Evolutionary conservation across 2,113 vertebrate genomes (phyloP).

Genomic region (Seriola dumerili): DNA sequence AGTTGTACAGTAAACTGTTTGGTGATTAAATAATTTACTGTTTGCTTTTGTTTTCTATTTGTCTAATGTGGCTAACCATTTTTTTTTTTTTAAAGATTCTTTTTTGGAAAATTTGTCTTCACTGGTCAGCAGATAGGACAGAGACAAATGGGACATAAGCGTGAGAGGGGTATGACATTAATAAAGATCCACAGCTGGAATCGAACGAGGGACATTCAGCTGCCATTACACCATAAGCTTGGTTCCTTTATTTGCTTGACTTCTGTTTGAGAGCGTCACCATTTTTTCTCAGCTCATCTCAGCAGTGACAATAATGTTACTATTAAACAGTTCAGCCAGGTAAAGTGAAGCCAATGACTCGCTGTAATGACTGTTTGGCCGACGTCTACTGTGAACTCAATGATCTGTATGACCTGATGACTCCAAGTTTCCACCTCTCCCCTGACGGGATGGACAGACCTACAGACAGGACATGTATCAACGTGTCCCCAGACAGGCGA

Average conservation of each 20-base stretch:
- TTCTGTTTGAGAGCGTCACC: neutral
- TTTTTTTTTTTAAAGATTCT: too few species aligned
- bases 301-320: neutral
- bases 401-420: conserved; percentile 27
- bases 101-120: too few species aligned
- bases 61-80: too few species aligned
- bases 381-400: neutral
- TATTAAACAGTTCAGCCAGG: neutral
- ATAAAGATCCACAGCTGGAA: too few species aligned
- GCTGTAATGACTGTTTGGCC: neutral
- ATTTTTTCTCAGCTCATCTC: neutral
- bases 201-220: too few species aligned
- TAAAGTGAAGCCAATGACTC: neutral
- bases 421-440: conserved; percentile 45
- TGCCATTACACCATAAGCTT: too few species aligned
- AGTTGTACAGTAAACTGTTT: neutral
- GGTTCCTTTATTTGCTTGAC: neutral
- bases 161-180: too few species aligned
- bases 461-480: conserved; percentile 35
- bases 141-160: too few species aligned
- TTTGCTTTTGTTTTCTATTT: neutral
- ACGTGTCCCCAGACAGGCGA: conserved; percentile 30
- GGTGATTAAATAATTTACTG: neutral
- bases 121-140: too few species aligned
- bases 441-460: conserved; percentile 22